phyloP scores from a whole-genome alignment of 2,888 invertebrate species.

The Scaptomyza parva region DNA sequence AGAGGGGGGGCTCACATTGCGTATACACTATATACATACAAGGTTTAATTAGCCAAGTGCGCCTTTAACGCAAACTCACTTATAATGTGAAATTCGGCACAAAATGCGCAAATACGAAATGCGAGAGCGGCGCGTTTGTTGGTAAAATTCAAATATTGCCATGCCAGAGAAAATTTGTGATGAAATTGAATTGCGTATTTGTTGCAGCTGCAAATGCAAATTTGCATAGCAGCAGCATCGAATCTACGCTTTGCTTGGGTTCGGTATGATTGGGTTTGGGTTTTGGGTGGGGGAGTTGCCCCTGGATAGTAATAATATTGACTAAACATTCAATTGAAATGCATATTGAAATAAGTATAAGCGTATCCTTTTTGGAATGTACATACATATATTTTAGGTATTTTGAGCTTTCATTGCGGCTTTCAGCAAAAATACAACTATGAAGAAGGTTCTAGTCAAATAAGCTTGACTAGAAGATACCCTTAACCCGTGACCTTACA shows the following conservation, averaged over 20 bases:
- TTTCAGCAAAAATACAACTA: too few relatives aligned
- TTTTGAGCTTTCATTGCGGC: conserved; percentile 7
- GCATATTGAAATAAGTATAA: conserved; percentile 49
- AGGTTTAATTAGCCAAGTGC: conserved; percentile 55
- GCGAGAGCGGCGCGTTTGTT: not conserved
- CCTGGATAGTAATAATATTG: conserved; percentile 42
- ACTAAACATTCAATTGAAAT: conserved; percentile 45
- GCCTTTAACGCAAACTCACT: conserved; percentile 1
- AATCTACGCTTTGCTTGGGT: too few relatives aligned
- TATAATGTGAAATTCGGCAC: conserved; percentile 4
- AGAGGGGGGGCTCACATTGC: conserved; percentile 27
- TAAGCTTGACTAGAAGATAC: too few relatives aligned
- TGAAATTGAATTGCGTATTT: conserved; percentile 15
- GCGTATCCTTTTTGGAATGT: conserved; percentile 8
- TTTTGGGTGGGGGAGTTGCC: not conserved
- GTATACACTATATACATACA: not conserved
- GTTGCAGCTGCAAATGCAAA: conserved; percentile 9
- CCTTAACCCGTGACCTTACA: too few relatives aligned
- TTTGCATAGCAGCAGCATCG: conserved; percentile 17
- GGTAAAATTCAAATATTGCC: conserved; percentile 21
- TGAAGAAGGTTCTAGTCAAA: too few relatives aligned
- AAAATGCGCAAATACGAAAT: not conserved
- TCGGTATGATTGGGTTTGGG: not conserved
- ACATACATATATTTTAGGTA: conserved; percentile 2
- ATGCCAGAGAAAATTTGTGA: conserved; percentile 9